A percentile compares a stretch with the other conserved stretches of the same genome.
phyloP scores from a whole-genome alignment of 2,113 vertebrate genomes.

The Callaeas wilsoni region DNA sequence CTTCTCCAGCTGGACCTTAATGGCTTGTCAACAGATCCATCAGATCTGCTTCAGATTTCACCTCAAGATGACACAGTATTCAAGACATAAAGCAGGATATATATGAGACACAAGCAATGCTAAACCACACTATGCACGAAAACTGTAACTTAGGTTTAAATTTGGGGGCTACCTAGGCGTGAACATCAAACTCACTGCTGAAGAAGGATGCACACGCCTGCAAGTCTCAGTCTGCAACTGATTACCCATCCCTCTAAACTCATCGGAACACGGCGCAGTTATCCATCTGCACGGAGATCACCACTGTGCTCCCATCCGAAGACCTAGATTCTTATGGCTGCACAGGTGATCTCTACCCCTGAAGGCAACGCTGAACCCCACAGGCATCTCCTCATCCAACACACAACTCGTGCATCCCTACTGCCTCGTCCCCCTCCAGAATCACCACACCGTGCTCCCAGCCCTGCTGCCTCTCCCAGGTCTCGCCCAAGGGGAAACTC shows the following conservation, averaged over 20 bases:
- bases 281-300: not conserved
- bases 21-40: not conserved
- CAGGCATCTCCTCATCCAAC: not conserved
- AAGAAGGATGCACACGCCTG: not conserved
- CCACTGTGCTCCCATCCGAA: not conserved
- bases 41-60: not conserved
- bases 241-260: not conserved
- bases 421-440: not conserved
- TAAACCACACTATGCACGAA: rapidly evolving
- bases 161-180: not conserved
- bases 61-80: not conserved
- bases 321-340: not conserved
- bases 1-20: not conserved
- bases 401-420: rapidly evolving
- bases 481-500: not conserved
- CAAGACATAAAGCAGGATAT: not conserved
- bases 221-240: not conserved
- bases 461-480: not conserved
- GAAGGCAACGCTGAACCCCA: not conserved
- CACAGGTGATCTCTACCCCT: not conserved
- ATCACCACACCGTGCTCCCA: rapidly evolving
- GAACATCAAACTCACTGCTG: not conserved
- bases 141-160: not conserved
- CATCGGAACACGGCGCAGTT: not conserved
- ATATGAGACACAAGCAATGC: not conserved